Conservation (phyloP, 2,797 vertebrate species). For the Tokudaia muenninki region DNA sequence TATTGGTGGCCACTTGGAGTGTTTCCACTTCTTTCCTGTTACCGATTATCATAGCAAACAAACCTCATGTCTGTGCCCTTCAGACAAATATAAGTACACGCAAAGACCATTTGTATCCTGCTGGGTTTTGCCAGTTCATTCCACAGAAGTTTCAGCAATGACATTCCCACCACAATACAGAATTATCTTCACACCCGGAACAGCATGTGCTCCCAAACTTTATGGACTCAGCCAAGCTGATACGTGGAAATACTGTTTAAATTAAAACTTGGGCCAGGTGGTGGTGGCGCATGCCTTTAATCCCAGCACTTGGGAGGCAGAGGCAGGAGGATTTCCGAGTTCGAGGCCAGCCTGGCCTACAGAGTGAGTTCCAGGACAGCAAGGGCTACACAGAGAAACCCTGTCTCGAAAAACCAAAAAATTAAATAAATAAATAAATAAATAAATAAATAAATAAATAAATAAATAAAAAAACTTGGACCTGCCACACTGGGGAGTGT, state of each 20-base stretch:
- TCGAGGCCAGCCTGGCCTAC: no score
- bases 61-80: neutral
- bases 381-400: no score
- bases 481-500: neutral
- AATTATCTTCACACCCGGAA: neutral
- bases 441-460: no score
- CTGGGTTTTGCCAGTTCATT: neutral
- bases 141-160: neutral
- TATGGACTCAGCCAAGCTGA: neutral
- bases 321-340: no score
- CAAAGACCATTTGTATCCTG: neutral
- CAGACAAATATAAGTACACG: neutral
- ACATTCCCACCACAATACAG: neutral
- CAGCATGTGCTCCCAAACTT: neutral
- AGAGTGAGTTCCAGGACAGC: no score
- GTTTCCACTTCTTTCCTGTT: slow-evolving; percentile 42
- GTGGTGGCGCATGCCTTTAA: no score
- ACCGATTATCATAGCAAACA: slow-evolving; percentile 18
- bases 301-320: no score
- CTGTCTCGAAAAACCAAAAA: no score
- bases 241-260: slow-evolving; percentile 46
- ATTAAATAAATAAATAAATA: no score
- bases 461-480: neutral
- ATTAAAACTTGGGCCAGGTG: slow-evolving; percentile 13
- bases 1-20: neutral